phyloP scores from a whole-genome alignment of 2,797 vertebrate genomes.

The Hoplostethus mediterraneus region DNA sequence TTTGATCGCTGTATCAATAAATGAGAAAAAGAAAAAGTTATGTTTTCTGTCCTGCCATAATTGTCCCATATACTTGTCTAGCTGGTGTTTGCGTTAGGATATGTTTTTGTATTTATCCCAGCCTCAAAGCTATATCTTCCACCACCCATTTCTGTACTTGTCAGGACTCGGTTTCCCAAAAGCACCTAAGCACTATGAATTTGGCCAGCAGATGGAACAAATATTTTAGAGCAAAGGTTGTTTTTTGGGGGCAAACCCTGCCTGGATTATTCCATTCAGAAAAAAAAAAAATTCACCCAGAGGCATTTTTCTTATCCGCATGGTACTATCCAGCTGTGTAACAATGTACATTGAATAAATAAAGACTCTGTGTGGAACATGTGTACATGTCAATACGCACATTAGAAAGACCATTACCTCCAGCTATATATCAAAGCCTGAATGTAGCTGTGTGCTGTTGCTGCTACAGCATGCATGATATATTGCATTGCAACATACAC shows the following conservation, averaged over 20 bases:
- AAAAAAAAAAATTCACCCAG: constrained; percentile 50
- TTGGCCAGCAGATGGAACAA: constrained; percentile 38
- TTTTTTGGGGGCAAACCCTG: constrained; percentile 60
- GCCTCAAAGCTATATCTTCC: constrained; percentile 42
- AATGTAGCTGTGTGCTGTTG: not conserved
- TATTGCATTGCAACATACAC: constrained; percentile 33
- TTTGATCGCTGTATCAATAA: constrained; percentile 74
- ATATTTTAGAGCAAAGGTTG: constrained; percentile 35
- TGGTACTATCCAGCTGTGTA: constrained; percentile 75
- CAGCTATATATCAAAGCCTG: constrained; percentile 1
- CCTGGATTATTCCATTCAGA: constrained; percentile 59
- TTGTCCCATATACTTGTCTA: constrained; percentile 57
- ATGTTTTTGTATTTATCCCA: constrained; percentile 68
- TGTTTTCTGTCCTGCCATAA: constrained; percentile 61
- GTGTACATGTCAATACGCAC: constrained; percentile 42
- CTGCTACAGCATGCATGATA: constrained; percentile 17
- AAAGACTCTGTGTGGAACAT: constrained; percentile 76
- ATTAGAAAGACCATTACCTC: constrained; percentile 13
- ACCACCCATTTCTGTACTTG: constrained; percentile 44
- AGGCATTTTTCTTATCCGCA: constrained; percentile 76
- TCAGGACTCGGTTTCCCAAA: constrained; percentile 47
- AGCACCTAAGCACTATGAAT: constrained; percentile 16
- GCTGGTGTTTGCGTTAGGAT: constrained; percentile 70
- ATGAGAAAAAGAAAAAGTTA: constrained; percentile 50
- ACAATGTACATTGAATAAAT: constrained; percentile 80